Conservation (phyloP, 2,113 vertebrate species). For the Pseudopodoces humilis region DNA sequence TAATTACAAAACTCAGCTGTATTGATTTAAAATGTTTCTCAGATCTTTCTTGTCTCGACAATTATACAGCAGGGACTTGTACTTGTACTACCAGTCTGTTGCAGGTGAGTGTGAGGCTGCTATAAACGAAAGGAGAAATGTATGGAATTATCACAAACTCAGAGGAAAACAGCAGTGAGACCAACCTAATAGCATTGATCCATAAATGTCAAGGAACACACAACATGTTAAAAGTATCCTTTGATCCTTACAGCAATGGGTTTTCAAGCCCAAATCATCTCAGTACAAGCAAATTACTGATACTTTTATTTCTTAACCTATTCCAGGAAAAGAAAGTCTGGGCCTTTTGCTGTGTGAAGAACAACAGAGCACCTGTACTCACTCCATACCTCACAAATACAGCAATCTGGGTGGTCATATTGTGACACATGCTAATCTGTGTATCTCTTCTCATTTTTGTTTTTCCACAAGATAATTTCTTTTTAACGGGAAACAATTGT, state of each 20-base stretch:
- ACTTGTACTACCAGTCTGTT: background rate
- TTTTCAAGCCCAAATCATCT: background rate
- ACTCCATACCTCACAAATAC: background rate
- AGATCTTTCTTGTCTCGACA: background rate
- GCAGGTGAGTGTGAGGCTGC: background rate
- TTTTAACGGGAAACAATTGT: background rate
- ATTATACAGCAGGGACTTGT: background rate
- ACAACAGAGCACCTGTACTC: background rate
- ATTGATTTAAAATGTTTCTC: background rate
- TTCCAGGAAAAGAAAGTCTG: background rate
- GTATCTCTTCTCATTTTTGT: background rate
- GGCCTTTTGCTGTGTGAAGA: background rate
- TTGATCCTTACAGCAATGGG: background rate
- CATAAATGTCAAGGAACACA: background rate
- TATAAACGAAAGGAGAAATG: background rate
- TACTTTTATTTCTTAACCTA: background rate
- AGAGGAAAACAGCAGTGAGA: background rate
- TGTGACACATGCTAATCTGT: background rate
- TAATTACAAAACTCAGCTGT: background rate
- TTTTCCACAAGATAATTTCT: background rate
- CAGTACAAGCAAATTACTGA: background rate
- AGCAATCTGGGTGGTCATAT: background rate
- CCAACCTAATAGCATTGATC: background rate
- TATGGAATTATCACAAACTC: background rate
- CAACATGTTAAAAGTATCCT: background rate